phyloP scores from a whole-genome alignment of 2,113 vertebrate species.

The Tricholaema leucomelas region DNA sequence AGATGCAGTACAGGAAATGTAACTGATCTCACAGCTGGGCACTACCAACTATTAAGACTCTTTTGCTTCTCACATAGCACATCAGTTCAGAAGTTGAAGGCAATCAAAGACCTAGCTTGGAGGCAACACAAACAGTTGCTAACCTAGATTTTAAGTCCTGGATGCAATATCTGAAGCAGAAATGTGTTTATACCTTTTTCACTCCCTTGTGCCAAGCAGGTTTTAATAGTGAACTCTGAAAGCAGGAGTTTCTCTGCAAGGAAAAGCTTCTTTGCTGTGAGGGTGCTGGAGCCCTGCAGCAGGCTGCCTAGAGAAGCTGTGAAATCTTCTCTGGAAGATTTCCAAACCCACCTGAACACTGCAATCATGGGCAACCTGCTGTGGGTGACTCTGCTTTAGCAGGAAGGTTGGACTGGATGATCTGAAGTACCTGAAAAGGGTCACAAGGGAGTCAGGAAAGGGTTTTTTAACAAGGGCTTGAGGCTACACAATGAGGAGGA shows the following conservation, averaged over 20 bases:
- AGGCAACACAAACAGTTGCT: background rate
- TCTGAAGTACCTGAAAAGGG: too few species aligned
- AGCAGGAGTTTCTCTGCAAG: background rate
- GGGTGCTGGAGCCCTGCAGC: background rate
- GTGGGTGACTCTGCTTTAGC: background rate
- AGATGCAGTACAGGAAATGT: background rate
- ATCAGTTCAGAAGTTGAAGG: background rate
- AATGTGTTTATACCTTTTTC: background rate
- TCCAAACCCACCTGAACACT: background rate
- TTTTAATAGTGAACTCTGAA: background rate
- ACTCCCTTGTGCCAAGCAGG: accelerated
- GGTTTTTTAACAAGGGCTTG: too few species aligned
- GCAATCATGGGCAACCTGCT: background rate
- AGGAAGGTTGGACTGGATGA: background rate
- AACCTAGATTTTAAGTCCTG: background rate
- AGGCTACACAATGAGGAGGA: too few species aligned
- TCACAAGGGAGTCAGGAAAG: too few species aligned
- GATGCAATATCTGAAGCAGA: background rate
- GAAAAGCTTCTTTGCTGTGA: background rate
- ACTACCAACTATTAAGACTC: background rate
- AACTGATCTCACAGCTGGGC: background rate
- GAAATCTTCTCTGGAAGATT: background rate
- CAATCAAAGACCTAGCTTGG: background rate
- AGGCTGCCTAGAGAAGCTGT: background rate
- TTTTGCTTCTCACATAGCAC: background rate